Conservation (phyloP, 2,113 vertebrate species). For the Tylochromis polylepis region DNA sequence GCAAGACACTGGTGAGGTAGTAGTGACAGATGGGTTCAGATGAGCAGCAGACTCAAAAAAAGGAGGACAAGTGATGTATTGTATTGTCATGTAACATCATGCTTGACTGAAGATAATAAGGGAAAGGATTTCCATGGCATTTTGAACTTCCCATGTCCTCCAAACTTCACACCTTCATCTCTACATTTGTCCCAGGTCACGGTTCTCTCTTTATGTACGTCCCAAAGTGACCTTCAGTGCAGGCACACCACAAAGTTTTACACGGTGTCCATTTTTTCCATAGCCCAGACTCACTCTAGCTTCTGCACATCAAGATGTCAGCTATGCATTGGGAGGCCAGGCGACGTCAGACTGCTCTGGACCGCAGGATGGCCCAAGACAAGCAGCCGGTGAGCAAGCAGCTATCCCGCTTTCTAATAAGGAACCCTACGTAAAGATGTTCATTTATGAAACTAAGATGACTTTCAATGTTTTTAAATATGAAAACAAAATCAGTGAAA, state of each 20-base stretch:
- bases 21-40: neutral
- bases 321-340: constrained; percentile 75
- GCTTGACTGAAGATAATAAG: neutral
- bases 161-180: neutral
- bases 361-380: constrained; percentile 41
- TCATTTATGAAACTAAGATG: neutral
- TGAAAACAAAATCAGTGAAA: neutral
- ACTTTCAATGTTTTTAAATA: neutral
- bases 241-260: neutral
- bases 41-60: neutral
- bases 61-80: too few species aligned
- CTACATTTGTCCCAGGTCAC: neutral
- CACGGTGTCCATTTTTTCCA: neutral
- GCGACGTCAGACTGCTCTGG: constrained; percentile 54
- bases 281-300: neutral
- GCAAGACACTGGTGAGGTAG: too few species aligned
- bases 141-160: neutral
- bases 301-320: constrained; percentile 47
- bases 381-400: constrained; percentile 22
- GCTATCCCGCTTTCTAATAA: neutral
- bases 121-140: neutral
- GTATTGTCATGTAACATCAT: neutral
- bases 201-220: neutral
- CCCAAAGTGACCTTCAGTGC: neutral
- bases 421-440: neutral